Conservation (phyloP, 1,140 invertebrate species). For the Listronotus oregonensis region DNA sequence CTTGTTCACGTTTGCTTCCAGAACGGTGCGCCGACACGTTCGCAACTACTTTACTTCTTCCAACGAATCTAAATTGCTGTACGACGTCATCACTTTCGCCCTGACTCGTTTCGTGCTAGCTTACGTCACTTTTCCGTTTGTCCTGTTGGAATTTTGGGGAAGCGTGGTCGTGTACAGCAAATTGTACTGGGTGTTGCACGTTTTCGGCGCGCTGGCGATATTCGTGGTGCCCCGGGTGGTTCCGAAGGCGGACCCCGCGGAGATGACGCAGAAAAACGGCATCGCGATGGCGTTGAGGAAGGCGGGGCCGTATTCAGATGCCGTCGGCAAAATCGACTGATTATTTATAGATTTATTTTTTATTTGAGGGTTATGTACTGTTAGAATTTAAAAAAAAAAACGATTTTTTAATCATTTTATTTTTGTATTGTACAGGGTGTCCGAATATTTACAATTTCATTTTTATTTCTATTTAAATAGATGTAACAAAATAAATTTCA, state of each 20-base stretch:
- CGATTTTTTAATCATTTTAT: too few relatives aligned
- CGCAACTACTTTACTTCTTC: conserved; percentile 77
- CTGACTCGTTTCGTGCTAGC: conserved; percentile 81
- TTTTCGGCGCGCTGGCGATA: conserved; percentile 53
- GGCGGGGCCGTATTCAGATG: conserved; percentile 37
- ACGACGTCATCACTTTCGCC: conserved; percentile 78
- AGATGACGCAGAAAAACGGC: conserved; percentile 21
- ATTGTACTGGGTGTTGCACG: conserved; percentile 60
- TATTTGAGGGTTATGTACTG: too few relatives aligned
- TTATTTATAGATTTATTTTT: conserved; percentile 15
- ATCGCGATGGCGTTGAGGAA: conserved; percentile 38
- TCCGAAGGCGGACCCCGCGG: conserved; percentile 34
- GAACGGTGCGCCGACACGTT: conserved; percentile 68
- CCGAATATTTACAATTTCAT: too few relatives aligned
- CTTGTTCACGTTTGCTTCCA: conserved; percentile 81
- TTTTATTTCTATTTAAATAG: too few relatives aligned
- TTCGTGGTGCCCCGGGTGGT: conserved; percentile 52
- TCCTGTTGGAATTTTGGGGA: conserved; percentile 77
- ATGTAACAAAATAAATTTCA: too few relatives aligned
- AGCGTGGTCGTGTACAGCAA: conserved; percentile 55
- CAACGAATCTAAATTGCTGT: conserved; percentile 67
- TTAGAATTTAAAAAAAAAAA: too few relatives aligned
- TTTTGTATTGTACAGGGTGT: too few relatives aligned
- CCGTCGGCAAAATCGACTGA: conserved; percentile 37
- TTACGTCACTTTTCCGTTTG: conserved; percentile 87